Conservation (phyloP, 2,113 vertebrate species). For the Cebidichthys violaceus region DNA sequence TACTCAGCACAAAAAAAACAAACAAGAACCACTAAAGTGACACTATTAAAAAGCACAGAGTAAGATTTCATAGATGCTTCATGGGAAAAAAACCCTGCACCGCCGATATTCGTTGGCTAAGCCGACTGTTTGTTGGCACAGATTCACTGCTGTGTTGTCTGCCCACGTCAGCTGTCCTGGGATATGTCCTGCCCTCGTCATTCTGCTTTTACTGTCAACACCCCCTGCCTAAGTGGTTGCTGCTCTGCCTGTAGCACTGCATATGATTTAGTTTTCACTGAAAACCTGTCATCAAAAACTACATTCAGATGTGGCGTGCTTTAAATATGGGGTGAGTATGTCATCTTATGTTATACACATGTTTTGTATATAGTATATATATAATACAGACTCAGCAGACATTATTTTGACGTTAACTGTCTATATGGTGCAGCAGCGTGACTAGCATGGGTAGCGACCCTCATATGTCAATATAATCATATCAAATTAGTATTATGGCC, state of each 20-base stretch:
- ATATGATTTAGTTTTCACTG: slow-evolving; percentile 24
- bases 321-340: not conserved
- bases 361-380: not conserved
- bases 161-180: slow-evolving; percentile 71
- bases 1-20: not conserved
- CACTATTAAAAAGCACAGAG: slow-evolving; percentile 31
- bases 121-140: slow-evolving; percentile 60
- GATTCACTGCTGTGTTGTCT: slow-evolving; percentile 62
- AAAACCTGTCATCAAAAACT: slow-evolving; percentile 40
- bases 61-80: slow-evolving; percentile 15
- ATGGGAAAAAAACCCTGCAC: slow-evolving; percentile 23
- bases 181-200: slow-evolving; percentile 63
- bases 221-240: slow-evolving; percentile 39
- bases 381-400: not conserved
- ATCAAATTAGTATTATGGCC: not conserved
- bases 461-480: not conserved
- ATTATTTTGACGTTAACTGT: not conserved
- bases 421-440: not conserved
- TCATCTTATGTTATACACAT: not conserved
- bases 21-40: not conserved
- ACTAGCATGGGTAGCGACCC: not conserved
- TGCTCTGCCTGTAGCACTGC: slow-evolving; percentile 30
- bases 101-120: slow-evolving; percentile 54
- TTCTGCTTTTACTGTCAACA: slow-evolving; percentile 41
- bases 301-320: slow-evolving; percentile 16